Evolutionary conservation across 2,888 invertebrate species (phyloP).

Genomic region (Molanna angustata): DNA sequence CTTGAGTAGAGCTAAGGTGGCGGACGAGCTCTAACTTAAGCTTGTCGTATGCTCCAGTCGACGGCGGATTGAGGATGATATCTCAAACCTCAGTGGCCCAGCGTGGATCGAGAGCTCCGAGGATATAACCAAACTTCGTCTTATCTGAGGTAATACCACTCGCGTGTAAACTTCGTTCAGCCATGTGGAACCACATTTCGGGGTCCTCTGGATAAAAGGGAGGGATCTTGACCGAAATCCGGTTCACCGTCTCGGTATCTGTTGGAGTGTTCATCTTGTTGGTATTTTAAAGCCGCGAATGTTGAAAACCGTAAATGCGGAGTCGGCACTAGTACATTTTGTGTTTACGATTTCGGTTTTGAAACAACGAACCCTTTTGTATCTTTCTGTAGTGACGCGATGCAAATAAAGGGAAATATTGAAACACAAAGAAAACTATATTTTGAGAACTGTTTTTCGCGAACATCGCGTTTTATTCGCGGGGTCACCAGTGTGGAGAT

Average conservation of each 20-base stretch:
- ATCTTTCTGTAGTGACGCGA: too few species aligned
- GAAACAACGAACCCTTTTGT: too few species aligned
- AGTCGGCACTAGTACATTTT: too few species aligned
- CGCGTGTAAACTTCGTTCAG: slow-evolving; percentile 28
- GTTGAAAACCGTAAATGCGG: too few species aligned
- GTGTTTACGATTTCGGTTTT: too few species aligned
- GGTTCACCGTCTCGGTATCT: not conserved
- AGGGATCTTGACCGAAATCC: slow-evolving; percentile 23
- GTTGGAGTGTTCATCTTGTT: not conserved
- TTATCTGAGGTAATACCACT: slow-evolving; percentile 29
- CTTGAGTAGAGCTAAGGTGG: slow-evolving; percentile 28
- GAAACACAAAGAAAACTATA: too few species aligned
- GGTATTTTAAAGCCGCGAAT: too few species aligned
- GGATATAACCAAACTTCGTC: slow-evolving; percentile 31
- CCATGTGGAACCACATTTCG: slow-evolving; percentile 33
- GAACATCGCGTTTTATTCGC: too few species aligned
- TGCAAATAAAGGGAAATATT: too few species aligned
- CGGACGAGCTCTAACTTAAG: slow-evolving; percentile 35
- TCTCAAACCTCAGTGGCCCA: slow-evolving; percentile 35
- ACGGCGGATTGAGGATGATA: slow-evolving; percentile 32
- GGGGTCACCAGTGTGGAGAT: too few species aligned
- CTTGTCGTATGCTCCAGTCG: slow-evolving; percentile 25
- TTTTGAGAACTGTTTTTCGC: too few species aligned
- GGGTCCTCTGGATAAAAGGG: slow-evolving; percentile 30
- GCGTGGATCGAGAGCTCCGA: slow-evolving; percentile 31